Percentiles rank a stretch among this genome's conserved stretches.
phyloP scores from a whole-genome alignment of 30 jellyfish, hydroid and myxozoan genomes.

The Cassiopea andromeda region DNA sequence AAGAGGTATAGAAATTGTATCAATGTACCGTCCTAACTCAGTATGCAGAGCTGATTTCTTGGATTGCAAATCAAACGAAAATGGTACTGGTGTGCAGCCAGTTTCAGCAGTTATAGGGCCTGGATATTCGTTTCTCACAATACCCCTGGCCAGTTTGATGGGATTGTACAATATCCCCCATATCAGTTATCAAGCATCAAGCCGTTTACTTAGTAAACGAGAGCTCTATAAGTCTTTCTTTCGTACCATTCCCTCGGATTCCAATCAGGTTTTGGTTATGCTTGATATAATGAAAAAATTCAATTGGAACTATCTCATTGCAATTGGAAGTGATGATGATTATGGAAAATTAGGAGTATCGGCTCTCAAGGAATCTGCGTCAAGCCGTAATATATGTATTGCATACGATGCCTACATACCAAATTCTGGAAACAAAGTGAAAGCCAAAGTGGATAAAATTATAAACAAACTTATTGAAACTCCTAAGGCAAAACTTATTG shows the following conservation, averaged over 20 bases:
- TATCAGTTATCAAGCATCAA: conserved; percentile 87
- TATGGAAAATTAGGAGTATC: conserved; percentile 88
- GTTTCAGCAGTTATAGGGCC: conserved; percentile 86
- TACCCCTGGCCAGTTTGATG: conserved; percentile 91
- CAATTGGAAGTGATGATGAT: conserved; percentile 95
- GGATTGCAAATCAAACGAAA: conserved; percentile 54
- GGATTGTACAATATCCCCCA: conserved; percentile 84
- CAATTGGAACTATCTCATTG: conserved; percentile 83
- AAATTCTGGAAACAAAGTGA: conserved; percentile 55
- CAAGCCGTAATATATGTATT: conserved; percentile 74
- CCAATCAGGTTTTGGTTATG: conserved; percentile 86
- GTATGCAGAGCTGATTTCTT: conserved; percentile 89
- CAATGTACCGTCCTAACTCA: conserved; percentile 85
- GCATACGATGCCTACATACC: conserved; percentile 84
- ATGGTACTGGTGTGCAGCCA: conserved; percentile 35
- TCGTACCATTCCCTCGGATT: conserved; percentile 94
- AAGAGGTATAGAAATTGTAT: conserved; percentile 91
- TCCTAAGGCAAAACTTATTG: conserved; percentile 75
- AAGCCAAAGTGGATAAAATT: conserved; percentile 56
- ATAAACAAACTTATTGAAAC: conserved; percentile 39
- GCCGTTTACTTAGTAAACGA: conserved; percentile 80
- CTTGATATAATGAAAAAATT: conserved; percentile 78
- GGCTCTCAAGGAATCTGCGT: conserved; percentile 76
- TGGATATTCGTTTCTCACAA: conserved; percentile 73
- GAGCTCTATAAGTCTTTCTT: conserved; percentile 85